Evolutionary conservation across 2,797 vertebrate species (phyloP), one percentile per base, ranked within the genome.

Genomic region (Hylomyscus alleni): DNA sequence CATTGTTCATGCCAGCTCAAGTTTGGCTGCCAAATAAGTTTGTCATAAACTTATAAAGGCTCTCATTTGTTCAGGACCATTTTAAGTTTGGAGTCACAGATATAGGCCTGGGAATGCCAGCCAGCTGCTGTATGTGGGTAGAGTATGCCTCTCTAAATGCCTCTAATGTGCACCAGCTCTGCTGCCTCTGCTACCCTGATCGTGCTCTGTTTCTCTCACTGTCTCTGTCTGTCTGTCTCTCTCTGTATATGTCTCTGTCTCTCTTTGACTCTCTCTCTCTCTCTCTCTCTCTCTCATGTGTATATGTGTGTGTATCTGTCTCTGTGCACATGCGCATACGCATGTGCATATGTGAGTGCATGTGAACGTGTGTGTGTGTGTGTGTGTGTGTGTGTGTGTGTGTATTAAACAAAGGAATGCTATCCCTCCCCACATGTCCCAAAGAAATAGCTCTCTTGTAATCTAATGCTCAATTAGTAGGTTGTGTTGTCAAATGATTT

Each of bases 41-140:
- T 94, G 29, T 80, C 47, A 47, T 83, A 67, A 93, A 83, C 44
- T 54, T 95, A 60, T 8, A 81, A 95, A 94, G 60, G 17, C 47
- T 95, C 37, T 92, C 60, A 47, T 75, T 96, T 93, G 56, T 94
- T 91, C 76, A 52, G 65, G 87, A n/a, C 31, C 69, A 72, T 94
- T 95, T 1, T 15, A 44, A 47, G 10, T 78, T 96, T 92, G 4
- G 34, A 34, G 95, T 93, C 85, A 85, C 29, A 92, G 22, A 56
- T 85, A 75, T 29, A 22, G 20, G 29, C 37, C 81, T 85, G 37
- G 52, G 47, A 94, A 82, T 78, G 58, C 50, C 2, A 34, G 60
- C 6, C 14, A 67, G 52, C 86, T 90, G 81, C 29, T 62, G 54
- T 34, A 44, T 52, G 13, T 15, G 1, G 11, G n/a, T 20, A 52